Percentiles rank a stretch among this genome's conserved stretches.
Conservation (phyloP, 2,888 invertebrate genomes). For the Ptychoptera albimana region DNA sequence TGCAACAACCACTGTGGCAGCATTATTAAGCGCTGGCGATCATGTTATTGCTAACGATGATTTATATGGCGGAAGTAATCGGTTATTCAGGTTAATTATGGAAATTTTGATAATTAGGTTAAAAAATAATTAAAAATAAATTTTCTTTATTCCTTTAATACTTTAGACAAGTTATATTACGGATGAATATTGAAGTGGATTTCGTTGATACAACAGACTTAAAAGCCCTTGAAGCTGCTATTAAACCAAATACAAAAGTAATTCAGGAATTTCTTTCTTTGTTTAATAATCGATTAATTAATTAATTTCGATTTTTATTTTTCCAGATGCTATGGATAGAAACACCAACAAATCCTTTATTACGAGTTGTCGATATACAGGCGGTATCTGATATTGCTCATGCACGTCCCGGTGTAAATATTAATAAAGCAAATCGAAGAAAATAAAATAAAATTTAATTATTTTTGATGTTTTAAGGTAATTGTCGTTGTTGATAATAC, state of each 20-base stretch:
- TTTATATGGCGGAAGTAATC: slow-evolving; percentile 86
- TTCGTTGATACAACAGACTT: slow-evolving; percentile 64
- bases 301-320: slow-evolving; percentile 1
- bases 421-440: slow-evolving; percentile 12
- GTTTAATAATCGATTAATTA: neutral
- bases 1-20: slow-evolving; percentile 57
- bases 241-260: slow-evolving; percentile 78
- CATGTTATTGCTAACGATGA: slow-evolving; percentile 85
- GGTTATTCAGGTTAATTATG: slow-evolving; percentile 46
- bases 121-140: slow-evolving; percentile 12
- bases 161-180: slow-evolving; percentile 45
- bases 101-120: neutral
- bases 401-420: slow-evolving; percentile 21
- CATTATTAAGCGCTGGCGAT: slow-evolving; percentile 69
- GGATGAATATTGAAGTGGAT: slow-evolving; percentile 55
- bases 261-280: slow-evolving; percentile 6
- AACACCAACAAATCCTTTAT: slow-evolving; percentile 86
- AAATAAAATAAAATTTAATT: neutral
- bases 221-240: slow-evolving; percentile 44
- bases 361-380: slow-evolving; percentile 79
- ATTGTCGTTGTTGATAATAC: slow-evolving; percentile 84
- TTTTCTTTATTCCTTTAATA: slow-evolving; percentile 8
- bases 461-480: slow-evolving; percentile 27
- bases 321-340: slow-evolving; percentile 81
- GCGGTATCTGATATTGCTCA: slow-evolving; percentile 48